phyloP scores from a whole-genome alignment of 2,888 invertebrate genomes.

The Drosophila borborema region DNA sequence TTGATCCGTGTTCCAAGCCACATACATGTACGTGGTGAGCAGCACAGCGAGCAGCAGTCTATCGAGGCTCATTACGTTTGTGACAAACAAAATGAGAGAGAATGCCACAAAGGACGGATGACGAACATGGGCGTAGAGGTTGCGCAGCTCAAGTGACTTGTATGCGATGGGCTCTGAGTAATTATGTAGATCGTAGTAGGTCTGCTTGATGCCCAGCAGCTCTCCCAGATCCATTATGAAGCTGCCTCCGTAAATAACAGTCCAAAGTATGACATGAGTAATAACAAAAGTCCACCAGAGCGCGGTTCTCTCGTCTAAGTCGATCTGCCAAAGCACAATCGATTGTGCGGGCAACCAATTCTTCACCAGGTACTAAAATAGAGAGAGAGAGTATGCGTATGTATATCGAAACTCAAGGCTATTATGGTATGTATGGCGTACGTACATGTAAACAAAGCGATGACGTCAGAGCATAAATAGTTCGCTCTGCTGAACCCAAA shows the following conservation, averaged over 20 bases:
- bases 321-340: conserved; percentile 87
- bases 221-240: conserved; percentile 88
- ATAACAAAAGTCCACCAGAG: conserved; percentile 86
- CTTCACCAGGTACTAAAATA: conserved; percentile 85
- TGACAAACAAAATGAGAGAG: conserved; percentile 87
- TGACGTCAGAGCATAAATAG: conserved; percentile 86
- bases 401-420: conserved; percentile 12
- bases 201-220: conserved; percentile 88
- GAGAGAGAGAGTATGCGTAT: not conserved
- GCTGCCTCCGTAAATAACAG: conserved; percentile 87
- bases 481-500: conserved; percentile 85
- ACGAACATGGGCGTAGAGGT: conserved; percentile 87
- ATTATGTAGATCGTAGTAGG: conserved; percentile 87
- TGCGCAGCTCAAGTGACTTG: conserved; percentile 86
- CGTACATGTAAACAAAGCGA: conserved; percentile 85
- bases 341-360: conserved; percentile 86
- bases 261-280: conserved; percentile 87
- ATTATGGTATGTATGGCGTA: conserved; percentile 15
- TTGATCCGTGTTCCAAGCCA: conserved; percentile 87
- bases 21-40: conserved; percentile 87
- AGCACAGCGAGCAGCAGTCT: conserved; percentile 86
- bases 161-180: conserved; percentile 86
- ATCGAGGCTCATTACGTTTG: conserved; percentile 88
- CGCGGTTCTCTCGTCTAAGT: conserved; percentile 84
- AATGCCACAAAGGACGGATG: conserved; percentile 88